Evolutionary conservation across 2,113 vertebrate species (phyloP), one percentile per base, ranked within the genome.

Genomic region (Planiliza haematocheilus): DNA sequence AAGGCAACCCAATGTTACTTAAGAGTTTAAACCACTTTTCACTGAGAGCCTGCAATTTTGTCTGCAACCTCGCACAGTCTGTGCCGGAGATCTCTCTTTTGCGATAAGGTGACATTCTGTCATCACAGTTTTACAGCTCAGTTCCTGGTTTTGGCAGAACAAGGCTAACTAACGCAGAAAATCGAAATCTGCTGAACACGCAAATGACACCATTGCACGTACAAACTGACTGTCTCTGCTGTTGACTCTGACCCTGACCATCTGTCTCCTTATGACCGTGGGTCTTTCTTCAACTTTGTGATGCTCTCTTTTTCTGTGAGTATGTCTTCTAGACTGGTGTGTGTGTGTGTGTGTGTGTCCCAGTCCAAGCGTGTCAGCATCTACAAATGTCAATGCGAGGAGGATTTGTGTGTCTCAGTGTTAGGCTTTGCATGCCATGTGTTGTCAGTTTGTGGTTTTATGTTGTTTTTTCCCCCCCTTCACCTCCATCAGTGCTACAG

Each of bases 231-330:
- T 59, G 83, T 83, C 77, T 87, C 78, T 80, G 81, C 72, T 82
- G 81, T 88, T 83, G 83, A 79, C 79, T 83, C 74, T 91, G 91
- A 88, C 83, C 76, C 80, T 88, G 84, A 93, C 84, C 86, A 80
- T 93, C 86, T 93, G 91, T 93, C 89, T 84, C 87, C 79, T 51
- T 88, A 66, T 90, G 86, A 90, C 79, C 72, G 30, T 90, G 88
- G 84, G 57, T 92, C 81, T 93, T 86, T 91, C 89, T 75, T 68
- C 77, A 64, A 91, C 73, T 86, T 58, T 93, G 83, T 94, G 91
- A 82, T 68, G 60, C 84, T 90, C 76, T 90, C 81, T 90, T 72
- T 89, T 21, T 90, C 71, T 93, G 89, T 93, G 90, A 92, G 92
- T 93, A 89, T 84, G 87, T 92, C 88, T 66, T 63, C 60, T 42